phyloP scores from a whole-genome alignment of 2,797 vertebrate genomes.

The Microctenopoma stevenorrisi region DNA sequence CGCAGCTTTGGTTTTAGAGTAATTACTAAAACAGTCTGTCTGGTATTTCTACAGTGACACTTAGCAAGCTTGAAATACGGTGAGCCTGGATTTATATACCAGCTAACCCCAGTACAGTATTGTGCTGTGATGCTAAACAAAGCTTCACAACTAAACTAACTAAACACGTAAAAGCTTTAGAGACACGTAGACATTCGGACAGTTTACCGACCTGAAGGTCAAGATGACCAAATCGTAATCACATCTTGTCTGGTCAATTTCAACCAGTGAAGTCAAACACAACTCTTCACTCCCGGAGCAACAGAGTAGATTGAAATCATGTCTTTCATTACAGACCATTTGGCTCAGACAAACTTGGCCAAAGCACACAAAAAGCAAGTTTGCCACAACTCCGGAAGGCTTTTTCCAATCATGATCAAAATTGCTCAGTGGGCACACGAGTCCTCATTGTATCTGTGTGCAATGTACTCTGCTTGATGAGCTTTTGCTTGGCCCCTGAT shows the following conservation, averaged over 20 bases:
- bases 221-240: slow-evolving; percentile 15
- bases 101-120: too few relatives aligned
- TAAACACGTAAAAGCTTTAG: too few relatives aligned
- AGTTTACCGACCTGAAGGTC: slow-evolving; percentile 13
- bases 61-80: too few relatives aligned
- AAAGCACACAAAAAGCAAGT: neutral
- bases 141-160: too few relatives aligned
- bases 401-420: slow-evolving; percentile 19
- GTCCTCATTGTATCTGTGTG: slow-evolving; percentile 29
- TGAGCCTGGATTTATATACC: too few relatives aligned
- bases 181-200: slow-evolving; percentile 4
- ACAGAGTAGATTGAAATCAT: neutral
- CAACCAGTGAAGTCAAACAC: neutral
- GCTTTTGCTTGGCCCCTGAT: slow-evolving; percentile 27
- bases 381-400: slow-evolving; percentile 7
- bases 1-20: too few relatives aligned
- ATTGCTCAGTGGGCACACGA: slow-evolving; percentile 37
- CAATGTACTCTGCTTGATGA: slow-evolving; percentile 25
- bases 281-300: slow-evolving; percentile 8
- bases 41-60: too few relatives aligned
- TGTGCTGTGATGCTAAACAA: too few relatives aligned
- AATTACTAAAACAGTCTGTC: too few relatives aligned
- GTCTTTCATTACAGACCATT: slow-evolving; percentile 26
- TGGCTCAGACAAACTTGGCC: slow-evolving; percentile 5
- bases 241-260: slow-evolving; percentile 31